Percentiles rank a stretch among this genome's conserved stretches.
phyloP scores from a whole-genome alignment of 1,140 invertebrate species.

The Pseudomyrmex dendroicus region DNA sequence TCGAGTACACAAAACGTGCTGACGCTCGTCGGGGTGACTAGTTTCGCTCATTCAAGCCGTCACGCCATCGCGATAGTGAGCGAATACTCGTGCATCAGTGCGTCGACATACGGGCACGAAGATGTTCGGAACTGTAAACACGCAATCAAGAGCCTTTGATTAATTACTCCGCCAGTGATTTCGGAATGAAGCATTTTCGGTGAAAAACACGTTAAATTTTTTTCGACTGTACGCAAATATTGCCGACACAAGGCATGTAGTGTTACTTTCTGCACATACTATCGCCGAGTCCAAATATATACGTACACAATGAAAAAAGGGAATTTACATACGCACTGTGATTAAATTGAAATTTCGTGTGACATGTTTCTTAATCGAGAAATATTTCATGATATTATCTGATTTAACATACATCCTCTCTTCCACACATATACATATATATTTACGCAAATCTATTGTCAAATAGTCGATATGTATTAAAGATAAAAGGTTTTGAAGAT shows the following conservation, averaged over 20 bases:
- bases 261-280: slow-evolving; percentile 1
- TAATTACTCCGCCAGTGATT: slow-evolving; percentile 29
- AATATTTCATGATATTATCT: slow-evolving; percentile 23
- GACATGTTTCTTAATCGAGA: slow-evolving; percentile 15
- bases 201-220: neutral
- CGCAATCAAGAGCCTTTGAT: slow-evolving; percentile 34
- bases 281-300: slow-evolving; percentile 25
- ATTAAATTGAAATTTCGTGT: slow-evolving; percentile 27
- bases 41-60: slow-evolving; percentile 6
- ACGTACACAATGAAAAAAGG: neutral
- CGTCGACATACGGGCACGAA: slow-evolving; percentile 21
- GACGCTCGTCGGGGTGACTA: slow-evolving; percentile 31
- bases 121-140: slow-evolving; percentile 31
- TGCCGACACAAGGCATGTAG: slow-evolving; percentile 2
- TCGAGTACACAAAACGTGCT: slow-evolving; percentile 27
- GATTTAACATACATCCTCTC: neutral
- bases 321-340: neutral
- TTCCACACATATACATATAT: too few species aligned
- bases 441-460: too few species aligned
- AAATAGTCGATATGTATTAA: too few species aligned
- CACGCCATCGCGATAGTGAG: neutral
- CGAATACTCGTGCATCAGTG: neutral
- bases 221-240: slow-evolving; percentile 16
- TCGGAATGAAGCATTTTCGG: neutral
- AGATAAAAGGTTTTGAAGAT: neutral